Evolutionary conservation across 2,797 vertebrate genomes (phyloP).

Genomic region (Cheirogaleus major): DNA sequence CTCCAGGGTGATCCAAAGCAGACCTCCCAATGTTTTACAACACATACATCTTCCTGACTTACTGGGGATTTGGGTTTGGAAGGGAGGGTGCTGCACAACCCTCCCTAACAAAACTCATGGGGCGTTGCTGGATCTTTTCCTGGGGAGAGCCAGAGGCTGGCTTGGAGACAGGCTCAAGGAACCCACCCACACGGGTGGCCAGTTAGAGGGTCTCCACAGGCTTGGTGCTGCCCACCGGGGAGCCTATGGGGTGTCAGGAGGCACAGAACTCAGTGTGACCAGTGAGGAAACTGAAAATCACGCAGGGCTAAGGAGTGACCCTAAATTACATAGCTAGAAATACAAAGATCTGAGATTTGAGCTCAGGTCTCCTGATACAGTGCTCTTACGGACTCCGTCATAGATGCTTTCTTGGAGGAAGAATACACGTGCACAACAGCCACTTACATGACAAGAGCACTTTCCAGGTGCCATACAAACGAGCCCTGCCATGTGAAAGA

Average conservation of each 20-base stretch:
- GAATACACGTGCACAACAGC: background rate
- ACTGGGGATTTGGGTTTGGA: slow-evolving; percentile 73
- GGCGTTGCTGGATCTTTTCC: slow-evolving; percentile 66
- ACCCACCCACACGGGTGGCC: background rate
- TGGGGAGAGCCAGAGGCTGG: slow-evolving; percentile 53
- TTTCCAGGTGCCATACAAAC: background rate
- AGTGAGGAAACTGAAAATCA: background rate
- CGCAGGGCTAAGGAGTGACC: background rate
- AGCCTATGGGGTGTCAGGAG: background rate
- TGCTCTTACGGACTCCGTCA: background rate
- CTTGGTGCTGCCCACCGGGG: rapidly evolving
- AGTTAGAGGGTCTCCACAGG: background rate
- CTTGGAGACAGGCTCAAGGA: background rate
- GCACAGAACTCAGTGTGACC: background rate
- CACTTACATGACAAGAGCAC: background rate
- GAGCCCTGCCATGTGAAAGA: background rate
- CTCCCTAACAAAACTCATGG: slow-evolving; percentile 70
- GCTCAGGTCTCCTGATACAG: background rate
- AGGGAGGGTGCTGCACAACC: slow-evolving; percentile 44
- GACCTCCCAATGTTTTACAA: slow-evolving; percentile 84
- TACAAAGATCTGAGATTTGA: background rate
- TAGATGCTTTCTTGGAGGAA: background rate
- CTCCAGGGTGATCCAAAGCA: slow-evolving; percentile 86
- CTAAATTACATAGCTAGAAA: background rate
- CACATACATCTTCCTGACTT: slow-evolving; percentile 84